phyloP scores from a whole-genome alignment of 2,113 vertebrate genomes.

The Nicator chloris region DNA sequence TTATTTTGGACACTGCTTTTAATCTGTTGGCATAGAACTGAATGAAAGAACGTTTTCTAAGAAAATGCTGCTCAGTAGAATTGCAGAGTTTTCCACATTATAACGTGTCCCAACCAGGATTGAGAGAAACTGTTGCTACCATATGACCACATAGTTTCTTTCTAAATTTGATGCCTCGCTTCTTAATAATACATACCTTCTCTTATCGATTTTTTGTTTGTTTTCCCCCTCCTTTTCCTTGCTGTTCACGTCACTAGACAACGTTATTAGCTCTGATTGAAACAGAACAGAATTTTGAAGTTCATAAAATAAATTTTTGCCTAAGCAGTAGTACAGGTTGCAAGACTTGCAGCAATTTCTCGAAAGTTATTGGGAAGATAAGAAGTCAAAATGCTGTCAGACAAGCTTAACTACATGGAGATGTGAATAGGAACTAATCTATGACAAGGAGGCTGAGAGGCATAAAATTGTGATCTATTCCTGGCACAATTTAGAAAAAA shows the following conservation, averaged over 20 bases:
- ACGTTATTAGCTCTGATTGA: background rate
- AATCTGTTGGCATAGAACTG: background rate
- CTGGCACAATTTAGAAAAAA: background rate
- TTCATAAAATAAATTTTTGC: background rate
- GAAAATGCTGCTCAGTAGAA: background rate
- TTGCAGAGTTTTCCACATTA: background rate
- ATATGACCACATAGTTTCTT: background rate
- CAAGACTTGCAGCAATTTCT: background rate
- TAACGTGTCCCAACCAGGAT: background rate
- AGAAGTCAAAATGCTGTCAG: background rate
- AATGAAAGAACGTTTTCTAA: background rate
- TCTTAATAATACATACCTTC: background rate
- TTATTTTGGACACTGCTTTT: background rate
- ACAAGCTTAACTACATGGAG: background rate
- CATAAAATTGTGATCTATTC: background rate
- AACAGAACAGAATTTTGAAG: background rate
- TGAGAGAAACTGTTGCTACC: background rate
- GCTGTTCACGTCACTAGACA: background rate
- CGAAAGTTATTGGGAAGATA: background rate
- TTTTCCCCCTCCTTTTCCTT: background rate
- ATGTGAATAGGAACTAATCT: background rate
- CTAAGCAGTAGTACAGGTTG: background rate
- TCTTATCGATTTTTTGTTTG: background rate
- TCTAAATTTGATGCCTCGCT: background rate
- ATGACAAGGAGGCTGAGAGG: background rate